These are phyloP conservation scores for Dicranocentrus wangi DNA, from an alignment of 2,888 invertebrate species.

Conservation along the genomic window DNA sequence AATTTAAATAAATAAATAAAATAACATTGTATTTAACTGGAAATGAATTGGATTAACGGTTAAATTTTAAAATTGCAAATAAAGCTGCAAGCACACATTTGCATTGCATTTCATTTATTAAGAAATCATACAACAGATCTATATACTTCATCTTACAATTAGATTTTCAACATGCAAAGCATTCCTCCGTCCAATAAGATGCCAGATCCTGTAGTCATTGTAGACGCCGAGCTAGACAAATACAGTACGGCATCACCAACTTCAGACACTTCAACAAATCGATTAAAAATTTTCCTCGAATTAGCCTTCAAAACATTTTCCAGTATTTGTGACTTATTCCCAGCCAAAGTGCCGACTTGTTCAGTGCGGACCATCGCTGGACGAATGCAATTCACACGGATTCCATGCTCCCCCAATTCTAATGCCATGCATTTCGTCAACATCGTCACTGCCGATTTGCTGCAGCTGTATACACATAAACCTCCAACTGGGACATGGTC, in stretches of 20 bases:
- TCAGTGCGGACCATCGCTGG: conserved; percentile 58
- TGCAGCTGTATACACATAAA: conserved; percentile 37
- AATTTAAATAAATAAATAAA: not conserved
- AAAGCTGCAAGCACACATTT: too few relatives aligned
- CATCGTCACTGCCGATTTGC: conserved; percentile 57
- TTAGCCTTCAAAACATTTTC: conserved; percentile 49
- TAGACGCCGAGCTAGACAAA: conserved; percentile 46
- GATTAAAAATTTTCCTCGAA: conserved; percentile 40
- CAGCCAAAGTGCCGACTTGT: conserved; percentile 38
- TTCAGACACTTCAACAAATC: conserved; percentile 51
- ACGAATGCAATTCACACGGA: conserved; percentile 56
- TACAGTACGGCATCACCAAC: conserved; percentile 57
- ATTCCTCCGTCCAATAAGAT: conserved; percentile 55
- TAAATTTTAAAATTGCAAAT: too few relatives aligned
- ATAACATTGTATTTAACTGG: not conserved
- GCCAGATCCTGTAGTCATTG: conserved; percentile 59
- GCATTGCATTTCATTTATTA: too few relatives aligned
- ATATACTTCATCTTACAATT: too few relatives aligned
- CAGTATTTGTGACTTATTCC: conserved; percentile 30
- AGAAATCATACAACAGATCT: too few relatives aligned
- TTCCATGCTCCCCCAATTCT: conserved; percentile 48
- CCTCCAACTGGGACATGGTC: conserved; percentile 49
- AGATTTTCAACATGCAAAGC: conserved; percentile 19
- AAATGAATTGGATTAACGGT: not conserved
- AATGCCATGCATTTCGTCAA: conserved; percentile 56